These are phyloP conservation scores for Kradibia gibbosae DNA, from an alignment of 1,140 invertebrate genomes.

Conservation along the genomic window DNA sequence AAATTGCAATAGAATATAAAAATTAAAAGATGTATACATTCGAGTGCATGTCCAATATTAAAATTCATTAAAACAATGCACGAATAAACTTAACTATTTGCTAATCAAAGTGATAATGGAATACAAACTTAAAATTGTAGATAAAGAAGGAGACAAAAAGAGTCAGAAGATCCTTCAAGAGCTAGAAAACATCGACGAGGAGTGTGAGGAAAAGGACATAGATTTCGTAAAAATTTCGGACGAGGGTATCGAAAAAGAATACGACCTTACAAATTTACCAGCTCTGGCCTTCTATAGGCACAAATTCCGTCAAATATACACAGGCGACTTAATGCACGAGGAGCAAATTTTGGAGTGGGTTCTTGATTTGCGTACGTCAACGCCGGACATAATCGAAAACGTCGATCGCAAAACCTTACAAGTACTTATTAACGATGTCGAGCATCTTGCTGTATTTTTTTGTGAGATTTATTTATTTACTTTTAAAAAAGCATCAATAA, in stretches of 20 bases:
- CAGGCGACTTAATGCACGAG: slow-evolving; percentile 91
- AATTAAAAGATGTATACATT: too few species aligned
- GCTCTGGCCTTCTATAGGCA: slow-evolving; percentile 91
- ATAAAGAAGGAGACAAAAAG: slow-evolving; percentile 91
- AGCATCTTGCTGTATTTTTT: slow-evolving; percentile 93
- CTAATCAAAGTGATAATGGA: background rate
- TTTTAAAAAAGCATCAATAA: background rate
- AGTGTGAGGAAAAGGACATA: slow-evolving; percentile 93
- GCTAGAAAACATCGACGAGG: slow-evolving; percentile 95
- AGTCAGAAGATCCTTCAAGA: slow-evolving; percentile 91
- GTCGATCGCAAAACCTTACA: slow-evolving; percentile 92
- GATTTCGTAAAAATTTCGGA: slow-evolving; percentile 96
- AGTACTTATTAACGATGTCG: slow-evolving; percentile 90
- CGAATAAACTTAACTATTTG: too few species aligned
- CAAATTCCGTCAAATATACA: slow-evolving; percentile 91
- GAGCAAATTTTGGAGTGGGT: slow-evolving; percentile 93
- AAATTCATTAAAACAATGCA: too few species aligned
- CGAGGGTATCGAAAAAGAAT: slow-evolving; percentile 89
- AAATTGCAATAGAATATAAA: too few species aligned
- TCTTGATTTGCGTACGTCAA: slow-evolving; percentile 85
- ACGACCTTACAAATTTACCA: slow-evolving; percentile 87
- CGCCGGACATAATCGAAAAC: slow-evolving; percentile 91
- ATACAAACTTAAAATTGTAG: slow-evolving; percentile 67
- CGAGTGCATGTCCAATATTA: too few species aligned
- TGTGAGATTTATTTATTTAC: slow-evolving; percentile 76